Conservation (phyloP, 2,888 invertebrate genomes). For the Chloromyia formosa region DNA sequence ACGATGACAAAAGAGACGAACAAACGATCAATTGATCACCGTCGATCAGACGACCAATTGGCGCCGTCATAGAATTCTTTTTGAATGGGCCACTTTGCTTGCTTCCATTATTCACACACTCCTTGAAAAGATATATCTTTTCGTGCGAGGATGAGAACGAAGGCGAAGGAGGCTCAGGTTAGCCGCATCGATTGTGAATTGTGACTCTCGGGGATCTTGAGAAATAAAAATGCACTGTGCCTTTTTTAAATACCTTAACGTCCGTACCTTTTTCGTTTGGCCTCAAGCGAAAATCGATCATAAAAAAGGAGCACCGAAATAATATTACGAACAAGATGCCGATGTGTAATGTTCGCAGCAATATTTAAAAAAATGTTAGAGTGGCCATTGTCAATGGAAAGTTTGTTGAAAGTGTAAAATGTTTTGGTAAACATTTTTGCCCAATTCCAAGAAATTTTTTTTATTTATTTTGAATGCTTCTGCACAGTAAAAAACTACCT, state of each 20-base stretch:
- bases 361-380: no score
- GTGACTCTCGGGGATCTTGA: neutral
- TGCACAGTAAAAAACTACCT: no score
- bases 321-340: neutral
- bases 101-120: conserved; percentile 49
- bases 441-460: no score
- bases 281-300: conserved; percentile 34
- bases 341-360: no score
- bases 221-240: conserved; percentile 19
- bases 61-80: conserved; percentile 49
- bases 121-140: conserved; percentile 42
- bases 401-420: no score
- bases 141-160: neutral
- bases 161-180: neutral
- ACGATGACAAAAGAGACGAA: conserved; percentile 35
- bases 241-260: conserved; percentile 11
- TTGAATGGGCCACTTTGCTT: conserved; percentile 49
- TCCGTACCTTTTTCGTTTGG: conserved; percentile 10
- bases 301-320: conserved; percentile 23
- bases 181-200: conserved; percentile 5
- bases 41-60: conserved; percentile 51
- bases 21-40: conserved; percentile 50
- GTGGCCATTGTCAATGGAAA: no score
- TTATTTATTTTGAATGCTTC: no score
- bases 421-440: no score